These are phyloP conservation scores for Syrrhaptes paradoxus DNA, from an alignment of 2,113 vertebrate genomes.

Conservation along the genomic window DNA sequence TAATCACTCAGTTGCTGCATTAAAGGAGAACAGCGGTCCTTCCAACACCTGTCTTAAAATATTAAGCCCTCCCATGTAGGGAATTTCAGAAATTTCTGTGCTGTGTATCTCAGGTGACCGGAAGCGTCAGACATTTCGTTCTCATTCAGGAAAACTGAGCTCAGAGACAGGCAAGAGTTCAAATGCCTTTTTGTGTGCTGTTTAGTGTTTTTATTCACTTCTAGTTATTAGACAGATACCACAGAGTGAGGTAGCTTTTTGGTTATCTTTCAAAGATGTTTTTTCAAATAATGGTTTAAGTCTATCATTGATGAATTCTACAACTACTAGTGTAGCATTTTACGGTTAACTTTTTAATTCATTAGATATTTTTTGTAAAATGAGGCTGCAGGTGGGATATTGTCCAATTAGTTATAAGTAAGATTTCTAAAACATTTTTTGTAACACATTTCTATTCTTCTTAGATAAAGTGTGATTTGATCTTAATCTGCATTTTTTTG, in stretches of 20 bases:
- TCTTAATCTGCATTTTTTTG: not conserved
- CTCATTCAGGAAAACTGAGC: not conserved
- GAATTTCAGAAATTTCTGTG: not conserved
- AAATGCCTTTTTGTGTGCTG: not conserved
- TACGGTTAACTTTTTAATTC: not conserved
- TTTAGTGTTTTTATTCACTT: not conserved
- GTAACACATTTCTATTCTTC: not conserved
- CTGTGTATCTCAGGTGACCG: not conserved
- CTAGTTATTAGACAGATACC: not conserved
- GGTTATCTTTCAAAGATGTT: not conserved
- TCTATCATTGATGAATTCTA: not conserved
- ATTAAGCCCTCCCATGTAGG: not conserved
- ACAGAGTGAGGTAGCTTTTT: not conserved
- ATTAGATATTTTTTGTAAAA: not conserved
- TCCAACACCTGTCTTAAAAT: not conserved
- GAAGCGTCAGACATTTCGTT: not conserved
- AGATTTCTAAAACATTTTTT: not conserved
- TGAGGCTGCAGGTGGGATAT: not conserved
- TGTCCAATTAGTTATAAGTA: not conserved
- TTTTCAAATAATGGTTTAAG: not conserved
- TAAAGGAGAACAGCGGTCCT: not conserved
- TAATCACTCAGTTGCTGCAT: not conserved
- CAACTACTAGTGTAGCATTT: not conserved
- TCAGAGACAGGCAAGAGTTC: not conserved
- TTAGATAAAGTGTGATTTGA: not conserved